Evolutionary conservation across 2,797 vertebrate genomes (phyloP), one percentile per base, ranked within the genome.

Genomic region (Odontamblyopus lacepedii): DNA sequence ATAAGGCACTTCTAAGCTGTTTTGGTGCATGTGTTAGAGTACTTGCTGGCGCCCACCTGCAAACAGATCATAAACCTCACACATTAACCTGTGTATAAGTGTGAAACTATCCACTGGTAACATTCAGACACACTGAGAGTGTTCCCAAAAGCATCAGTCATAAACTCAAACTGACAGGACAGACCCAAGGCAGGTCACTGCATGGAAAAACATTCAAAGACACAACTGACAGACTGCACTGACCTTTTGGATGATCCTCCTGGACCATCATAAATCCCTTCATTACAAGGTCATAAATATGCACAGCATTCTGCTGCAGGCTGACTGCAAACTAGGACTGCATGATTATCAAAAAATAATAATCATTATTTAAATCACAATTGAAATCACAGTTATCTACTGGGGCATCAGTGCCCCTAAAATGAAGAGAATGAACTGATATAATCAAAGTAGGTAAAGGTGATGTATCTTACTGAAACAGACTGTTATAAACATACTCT

Each of bases 211-310:
- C 83, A 74, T 87, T 92, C 84, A 91, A 81, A 77, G 71, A 63
- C 86, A 86, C 87, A 71, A 85, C 85, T 50, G 70, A 83, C 74
- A 86, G 80, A 79, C 73, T 78, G 23, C 72, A 73, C 68, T 82
- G 81, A 92, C 90, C 89, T 90, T 84, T 88, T 71, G 76, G 76
- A 78, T 68, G 73, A 77, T 85, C 78, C 80, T 51, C 67, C 76
- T 18, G 63, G 69, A 75, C 70, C 80, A 78, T 79, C 83, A 88
- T 92, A 92, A 92, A 93, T 92, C 87, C 78, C 81, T 73, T 90
- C 83, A 85, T 90, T 84, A 88, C 74, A 35, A 78, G 85, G 77
- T 85, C 85, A 87, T 89, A 89, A 87, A 91, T 85, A 76, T 77
- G 78, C n/a, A 57, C 82, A 73, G 69, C 75, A 64, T 72, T 73